phyloP scores from a whole-genome alignment of 2,797 vertebrate species.

The Crocodylus rhombifer region DNA sequence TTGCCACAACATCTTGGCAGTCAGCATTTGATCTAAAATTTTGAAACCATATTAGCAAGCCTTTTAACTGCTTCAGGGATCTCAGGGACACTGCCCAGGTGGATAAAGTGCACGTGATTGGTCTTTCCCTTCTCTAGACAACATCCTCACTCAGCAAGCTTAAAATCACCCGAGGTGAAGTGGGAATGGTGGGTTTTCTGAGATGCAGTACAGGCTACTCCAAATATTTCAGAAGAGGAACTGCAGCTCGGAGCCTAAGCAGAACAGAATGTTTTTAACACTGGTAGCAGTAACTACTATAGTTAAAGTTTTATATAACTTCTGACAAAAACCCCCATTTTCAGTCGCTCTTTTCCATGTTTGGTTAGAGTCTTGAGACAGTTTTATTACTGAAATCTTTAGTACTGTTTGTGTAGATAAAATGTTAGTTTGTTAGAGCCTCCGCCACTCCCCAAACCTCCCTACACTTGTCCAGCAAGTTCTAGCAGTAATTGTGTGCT shows the following conservation, averaged over 20 bases:
- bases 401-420: not conserved
- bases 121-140: not conserved
- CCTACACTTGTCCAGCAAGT: fast-evolving
- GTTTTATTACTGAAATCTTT: not conserved
- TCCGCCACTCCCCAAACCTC: not conserved
- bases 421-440: no score
- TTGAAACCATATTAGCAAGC: not conserved
- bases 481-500: not conserved
- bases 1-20: not conserved
- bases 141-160: not conserved
- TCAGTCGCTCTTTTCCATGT: not conserved
- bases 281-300: not conserved
- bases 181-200: fast-evolving
- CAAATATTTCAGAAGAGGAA: not conserved
- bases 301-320: not conserved
- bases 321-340: not conserved
- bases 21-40: fast-evolving
- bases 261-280: not conserved
- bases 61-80: not conserved
- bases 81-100: fast-evolving
- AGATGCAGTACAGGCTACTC: not conserved
- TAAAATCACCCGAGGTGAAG: fast-evolving
- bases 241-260: not conserved
- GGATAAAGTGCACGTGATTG: not conserved
- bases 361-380: fast-evolving